A percentile compares a stretch with the other conserved stretches of the same genome.
These are phyloP conservation scores for Aricia agestis DNA, from an alignment of 1,140 invertebrate genomes.

Conservation along the genomic window DNA sequence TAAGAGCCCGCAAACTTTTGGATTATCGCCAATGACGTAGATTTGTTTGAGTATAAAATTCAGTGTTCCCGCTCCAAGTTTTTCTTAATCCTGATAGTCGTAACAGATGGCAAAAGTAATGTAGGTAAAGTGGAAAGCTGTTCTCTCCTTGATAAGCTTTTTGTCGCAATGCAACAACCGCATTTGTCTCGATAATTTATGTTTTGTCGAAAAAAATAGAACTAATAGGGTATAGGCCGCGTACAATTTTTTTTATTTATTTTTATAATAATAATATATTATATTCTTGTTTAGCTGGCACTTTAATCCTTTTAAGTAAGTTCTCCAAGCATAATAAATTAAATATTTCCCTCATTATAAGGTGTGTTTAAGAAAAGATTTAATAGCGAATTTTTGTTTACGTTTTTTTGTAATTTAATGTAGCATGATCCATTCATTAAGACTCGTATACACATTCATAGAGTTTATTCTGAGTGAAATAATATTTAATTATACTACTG, in stretches of 20 bases:
- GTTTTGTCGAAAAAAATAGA: background rate
- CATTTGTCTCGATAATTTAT: background rate
- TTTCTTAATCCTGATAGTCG: constrained; percentile 26
- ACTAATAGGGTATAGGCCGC: too few species aligned
- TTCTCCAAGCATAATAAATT: background rate
- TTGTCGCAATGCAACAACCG: background rate
- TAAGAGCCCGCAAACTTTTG: constrained; percentile 52
- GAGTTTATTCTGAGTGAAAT: constrained; percentile 11
- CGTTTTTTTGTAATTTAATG: background rate
- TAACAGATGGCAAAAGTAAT: constrained; percentile 22
- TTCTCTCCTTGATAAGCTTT: background rate
- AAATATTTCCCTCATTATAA: background rate
- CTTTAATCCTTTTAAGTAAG: too few species aligned
- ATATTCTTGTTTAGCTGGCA: too few species aligned
- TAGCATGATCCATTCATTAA: constrained; percentile 1
- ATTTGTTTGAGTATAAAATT: constrained; percentile 60
- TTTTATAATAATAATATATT: background rate
- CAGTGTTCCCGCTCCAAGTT: constrained; percentile 42
- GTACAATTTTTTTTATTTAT: too few species aligned
- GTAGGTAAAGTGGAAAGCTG: constrained; percentile 14
- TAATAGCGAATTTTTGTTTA: background rate
- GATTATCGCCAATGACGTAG: constrained; percentile 59
- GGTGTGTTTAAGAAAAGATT: background rate
- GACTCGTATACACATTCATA: background rate
- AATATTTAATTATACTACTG: constrained; percentile 11